Conservation (phyloP, 2,113 vertebrate genomes). For the Trichomycterus rosablanca region DNA sequence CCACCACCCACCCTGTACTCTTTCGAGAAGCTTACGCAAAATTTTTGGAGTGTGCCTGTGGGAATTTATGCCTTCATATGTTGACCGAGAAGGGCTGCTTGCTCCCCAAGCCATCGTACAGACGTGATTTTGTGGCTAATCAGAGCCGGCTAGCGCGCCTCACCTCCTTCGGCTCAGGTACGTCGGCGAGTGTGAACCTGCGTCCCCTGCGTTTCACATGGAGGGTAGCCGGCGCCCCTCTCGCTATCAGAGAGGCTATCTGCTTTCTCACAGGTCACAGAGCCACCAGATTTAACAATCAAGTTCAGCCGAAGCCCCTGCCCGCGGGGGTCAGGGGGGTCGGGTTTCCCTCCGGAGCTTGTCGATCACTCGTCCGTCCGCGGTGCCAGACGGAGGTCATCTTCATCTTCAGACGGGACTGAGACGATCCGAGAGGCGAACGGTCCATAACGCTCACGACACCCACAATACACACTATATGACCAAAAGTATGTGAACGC, state of each 20-base stretch:
- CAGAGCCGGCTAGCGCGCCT: slow-evolving; percentile 20
- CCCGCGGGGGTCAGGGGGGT: slow-evolving; percentile 60
- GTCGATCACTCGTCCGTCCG: slow-evolving; percentile 64
- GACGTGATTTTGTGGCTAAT: slow-evolving; percentile 25
- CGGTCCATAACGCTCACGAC: not conserved
- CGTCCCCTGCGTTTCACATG: slow-evolving; percentile 37
- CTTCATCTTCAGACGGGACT: slow-evolving; percentile 3
- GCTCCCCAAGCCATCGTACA: too few relatives aligned
- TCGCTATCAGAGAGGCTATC: slow-evolving; percentile 57
- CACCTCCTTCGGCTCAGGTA: slow-evolving; percentile 27
- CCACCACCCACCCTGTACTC: too few relatives aligned
- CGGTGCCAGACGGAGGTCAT: not conserved
- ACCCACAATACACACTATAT: not conserved
- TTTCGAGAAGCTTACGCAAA: too few relatives aligned
- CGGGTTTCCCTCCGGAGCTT: slow-evolving; percentile 67
- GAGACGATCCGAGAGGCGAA: not conserved
- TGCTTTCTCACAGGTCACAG: slow-evolving; percentile 72
- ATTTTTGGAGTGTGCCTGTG: too few relatives aligned
- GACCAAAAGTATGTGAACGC: too few relatives aligned
- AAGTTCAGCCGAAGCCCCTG: slow-evolving; percentile 65
- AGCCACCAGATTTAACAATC: slow-evolving; percentile 70
- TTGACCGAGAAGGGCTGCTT: too few relatives aligned
- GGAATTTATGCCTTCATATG: too few relatives aligned
- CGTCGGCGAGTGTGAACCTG: slow-evolving; percentile 36
- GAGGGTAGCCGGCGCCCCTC: slow-evolving; percentile 41